These are phyloP conservation scores for Candidula unifasciata DNA, from an alignment of 2,888 invertebrate species.

Conservation along the genomic window DNA sequence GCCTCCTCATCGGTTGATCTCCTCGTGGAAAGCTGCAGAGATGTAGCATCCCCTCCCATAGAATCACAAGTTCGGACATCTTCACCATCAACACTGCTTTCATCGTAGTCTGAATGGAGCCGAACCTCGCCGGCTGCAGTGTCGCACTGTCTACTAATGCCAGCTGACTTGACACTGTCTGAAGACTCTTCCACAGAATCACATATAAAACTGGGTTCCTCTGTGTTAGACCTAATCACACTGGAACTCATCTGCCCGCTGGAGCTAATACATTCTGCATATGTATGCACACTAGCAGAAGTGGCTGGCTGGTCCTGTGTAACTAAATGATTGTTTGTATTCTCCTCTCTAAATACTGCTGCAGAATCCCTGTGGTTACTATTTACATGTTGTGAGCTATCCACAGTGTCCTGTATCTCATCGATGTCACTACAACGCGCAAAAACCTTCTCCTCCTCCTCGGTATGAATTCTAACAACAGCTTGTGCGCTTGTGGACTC, in stretches of 20 bases:
- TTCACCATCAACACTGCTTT: constrained; percentile 12
- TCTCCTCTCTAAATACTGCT: constrained; percentile 28
- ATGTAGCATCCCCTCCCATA: constrained; percentile 7
- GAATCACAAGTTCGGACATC: constrained; percentile 33
- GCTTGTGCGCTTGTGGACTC: constrained; percentile 30
- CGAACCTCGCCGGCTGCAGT: not conserved
- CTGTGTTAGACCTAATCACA: constrained; percentile 11
- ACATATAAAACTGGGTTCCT: constrained; percentile 31
- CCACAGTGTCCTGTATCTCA: constrained; percentile 30
- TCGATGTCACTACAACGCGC: not conserved
- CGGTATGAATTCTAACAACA: not conserved
- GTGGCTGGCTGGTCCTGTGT: not conserved
- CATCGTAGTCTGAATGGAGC: constrained; percentile 6
- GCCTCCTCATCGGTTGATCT: constrained; percentile 26
- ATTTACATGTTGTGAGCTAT: constrained; percentile 51
- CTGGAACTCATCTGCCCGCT: constrained; percentile 28
- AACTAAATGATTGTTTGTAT: not conserved
- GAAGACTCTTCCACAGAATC: constrained; percentile 45
- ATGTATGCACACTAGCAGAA: constrained; percentile 15
- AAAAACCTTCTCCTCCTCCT: not conserved
- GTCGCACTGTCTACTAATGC: constrained; percentile 12
- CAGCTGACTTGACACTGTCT: not conserved
- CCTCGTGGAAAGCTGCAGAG: constrained; percentile 1
- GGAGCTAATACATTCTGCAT: constrained; percentile 44
- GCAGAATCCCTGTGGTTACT: not conserved